Evolutionary conservation across 1,140 invertebrate genomes (phyloP), one percentile per base, ranked within the genome.

Genomic region (Zaprionus gabonicus): DNA sequence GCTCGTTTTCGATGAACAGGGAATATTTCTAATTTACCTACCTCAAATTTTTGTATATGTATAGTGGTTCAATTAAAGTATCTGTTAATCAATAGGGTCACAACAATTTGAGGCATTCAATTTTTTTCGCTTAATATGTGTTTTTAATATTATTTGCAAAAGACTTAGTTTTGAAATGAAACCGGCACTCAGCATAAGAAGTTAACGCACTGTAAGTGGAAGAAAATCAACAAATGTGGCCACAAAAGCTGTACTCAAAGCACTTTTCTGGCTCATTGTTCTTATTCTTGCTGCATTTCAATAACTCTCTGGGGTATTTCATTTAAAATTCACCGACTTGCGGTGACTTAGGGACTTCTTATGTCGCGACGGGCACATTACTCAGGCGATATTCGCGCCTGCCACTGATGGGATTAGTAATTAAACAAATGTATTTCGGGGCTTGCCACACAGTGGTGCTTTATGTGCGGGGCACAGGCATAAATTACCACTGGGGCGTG

Each of bases 401-500:
- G 34, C 13, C 53, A 1, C n/a, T 64, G n/a, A 49, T 44, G 51
- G 69, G 41, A 73, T 81, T 57, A 72, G 56, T 80, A 88, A 87
- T 87, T 87, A 87, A 65, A 71, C 67, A 83, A 87, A 78, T 83
- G 80, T 71, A 62, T 59, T 81, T 68, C 51, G 55, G 60, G 60
- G 72, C 58, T 65, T 64, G 34, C n/a, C 53, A 34, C 53, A 64
- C 53, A 55, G 59, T 46, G 27, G 59, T 57, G 27, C 53, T 76
- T 76, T 76, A 76, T 71, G 66, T 63, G 69, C 41, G 1, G n/a
- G 41, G 62, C 56, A 68, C 69, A 77, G 76, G 74, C 81, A 84
- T 88, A 84, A 88, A 84, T 88, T 76, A 88, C 71, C 72, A 62
- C 69, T 63, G 36, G 71, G 83, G 78, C 55, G 78, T 80, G 78